Evolutionary conservation across 2,797 vertebrate species (phyloP), one percentile per base, ranked within the genome.

Genomic region (Hoplostethus atlanticus): DNA sequence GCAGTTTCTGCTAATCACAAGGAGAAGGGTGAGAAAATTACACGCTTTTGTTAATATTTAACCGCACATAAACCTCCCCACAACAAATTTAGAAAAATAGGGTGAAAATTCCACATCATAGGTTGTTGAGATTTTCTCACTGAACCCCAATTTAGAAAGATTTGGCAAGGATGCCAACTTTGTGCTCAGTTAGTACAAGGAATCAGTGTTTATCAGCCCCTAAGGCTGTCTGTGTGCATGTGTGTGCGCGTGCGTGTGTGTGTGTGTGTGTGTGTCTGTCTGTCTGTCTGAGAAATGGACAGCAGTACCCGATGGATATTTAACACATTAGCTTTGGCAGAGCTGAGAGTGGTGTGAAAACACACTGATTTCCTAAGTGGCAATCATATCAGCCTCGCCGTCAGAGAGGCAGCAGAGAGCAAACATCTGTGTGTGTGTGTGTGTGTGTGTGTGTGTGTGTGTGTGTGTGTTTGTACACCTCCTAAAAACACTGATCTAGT

Each of bases 361-460:
- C 86, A 90, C 91, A 92, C 90, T 92, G 91, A 92, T 94, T 94
- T 92, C 90, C 90, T 92, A 92, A 93, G 90, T 92, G 92, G 90
- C 90, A 92, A 92, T 93, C 91, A 91, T 91, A 92, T 93, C 90
- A 91, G 90, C 84, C 77, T 90, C 77, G 68, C 86, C 86, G 77
- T 92, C 85, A 90, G 86, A 89, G 86, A 91, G 86, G 90, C 84
- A 90, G 85, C 88, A 88, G 81, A 91, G 91, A 90, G 91, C 91
- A 92, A 92, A 93, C 91, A 91, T 93, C 90, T 93, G 91, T 91
- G 91, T 89, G 87, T 87, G 72, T 81, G 80, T 76, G 71, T 79
- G 68, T 81, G 73, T 79, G 69, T 77, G 66, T 46, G 58, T 62
- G 68, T 70, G 57, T 54, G 42, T 68, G 51, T 47, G 64, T 47